phyloP scores from a whole-genome alignment of 2,797 vertebrate species.

The Aldrovandia affinis region DNA sequence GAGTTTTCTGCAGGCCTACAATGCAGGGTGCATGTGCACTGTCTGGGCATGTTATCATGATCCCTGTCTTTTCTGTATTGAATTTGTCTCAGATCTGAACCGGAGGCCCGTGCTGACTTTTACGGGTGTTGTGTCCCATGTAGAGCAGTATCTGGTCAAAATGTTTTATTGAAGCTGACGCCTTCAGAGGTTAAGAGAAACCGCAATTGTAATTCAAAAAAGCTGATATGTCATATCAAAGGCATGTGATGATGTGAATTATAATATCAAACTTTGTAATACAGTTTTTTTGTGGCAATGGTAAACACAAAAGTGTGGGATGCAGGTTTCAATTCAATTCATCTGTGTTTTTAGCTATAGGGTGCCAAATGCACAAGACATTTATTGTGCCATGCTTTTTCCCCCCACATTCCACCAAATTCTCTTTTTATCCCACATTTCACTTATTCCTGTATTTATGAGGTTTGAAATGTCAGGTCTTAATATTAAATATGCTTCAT shows the following conservation, averaged over 20 bases:
- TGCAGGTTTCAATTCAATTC: too few species aligned
- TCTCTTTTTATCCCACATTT: too few species aligned
- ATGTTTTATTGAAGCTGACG: background rate
- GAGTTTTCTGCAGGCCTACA: background rate
- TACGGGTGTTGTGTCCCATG: background rate
- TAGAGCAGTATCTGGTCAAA: too few species aligned
- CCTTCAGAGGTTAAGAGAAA: background rate
- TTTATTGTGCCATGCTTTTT: too few species aligned
- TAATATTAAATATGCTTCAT: too few species aligned
- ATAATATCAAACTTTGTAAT: background rate
- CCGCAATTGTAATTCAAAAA: background rate
- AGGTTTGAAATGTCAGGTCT: too few species aligned
- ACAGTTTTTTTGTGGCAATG: slow-evolving; percentile 3
- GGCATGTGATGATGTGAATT: background rate
- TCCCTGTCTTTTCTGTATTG: background rate
- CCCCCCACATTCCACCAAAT: too few species aligned
- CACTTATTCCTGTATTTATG: too few species aligned
- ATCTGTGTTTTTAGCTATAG: too few species aligned
- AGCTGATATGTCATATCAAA: background rate
- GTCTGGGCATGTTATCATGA: background rate
- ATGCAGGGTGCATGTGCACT: background rate
- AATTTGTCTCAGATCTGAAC: background rate
- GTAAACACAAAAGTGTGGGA: background rate
- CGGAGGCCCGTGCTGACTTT: background rate
- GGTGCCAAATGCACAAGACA: too few species aligned